Evolutionary conservation across 2,113 vertebrate species (phyloP).

Genomic region (Cephalopterus ornatus): DNA sequence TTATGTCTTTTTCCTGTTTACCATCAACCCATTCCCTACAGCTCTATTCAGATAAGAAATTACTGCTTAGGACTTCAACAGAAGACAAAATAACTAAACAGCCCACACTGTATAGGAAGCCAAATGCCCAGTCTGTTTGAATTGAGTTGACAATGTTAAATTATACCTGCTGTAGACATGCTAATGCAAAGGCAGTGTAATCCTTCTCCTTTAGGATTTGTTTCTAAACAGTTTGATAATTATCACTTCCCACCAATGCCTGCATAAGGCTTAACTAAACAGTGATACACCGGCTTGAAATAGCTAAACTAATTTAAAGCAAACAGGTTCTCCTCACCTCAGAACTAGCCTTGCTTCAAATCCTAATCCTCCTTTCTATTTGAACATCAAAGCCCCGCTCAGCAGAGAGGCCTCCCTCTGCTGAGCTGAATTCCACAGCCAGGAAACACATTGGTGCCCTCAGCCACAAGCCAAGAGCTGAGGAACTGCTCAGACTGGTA

Average conservation of each 20-base stretch:
- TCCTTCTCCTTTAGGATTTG: constrained; percentile 1
- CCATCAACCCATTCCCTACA: background rate
- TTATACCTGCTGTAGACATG: constrained; percentile 21
- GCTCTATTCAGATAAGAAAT: constrained; percentile 39
- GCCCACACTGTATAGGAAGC: background rate
- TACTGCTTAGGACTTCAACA: constrained; percentile 5
- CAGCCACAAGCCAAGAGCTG: background rate
- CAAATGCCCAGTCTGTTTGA: constrained; percentile 22
- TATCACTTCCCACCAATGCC: background rate
- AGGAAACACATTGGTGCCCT: background rate
- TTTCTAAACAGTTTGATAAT: background rate
- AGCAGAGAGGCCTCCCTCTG: background rate
- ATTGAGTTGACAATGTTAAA: background rate
- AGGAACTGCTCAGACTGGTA: background rate
- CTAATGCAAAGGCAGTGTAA: background rate
- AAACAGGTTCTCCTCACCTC: background rate
- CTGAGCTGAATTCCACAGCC: background rate
- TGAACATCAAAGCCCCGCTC: background rate
- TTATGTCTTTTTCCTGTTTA: constrained; percentile 46
- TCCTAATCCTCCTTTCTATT: background rate
- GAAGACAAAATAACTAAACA: constrained; percentile 25
- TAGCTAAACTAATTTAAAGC: background rate
- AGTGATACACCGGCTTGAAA: background rate
- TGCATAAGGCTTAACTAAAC: background rate
- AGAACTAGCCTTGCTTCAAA: background rate